These are phyloP conservation scores for Drosophila littoralis DNA, from an alignment of 1,140 invertebrate species.

Conservation along the genomic window DNA sequence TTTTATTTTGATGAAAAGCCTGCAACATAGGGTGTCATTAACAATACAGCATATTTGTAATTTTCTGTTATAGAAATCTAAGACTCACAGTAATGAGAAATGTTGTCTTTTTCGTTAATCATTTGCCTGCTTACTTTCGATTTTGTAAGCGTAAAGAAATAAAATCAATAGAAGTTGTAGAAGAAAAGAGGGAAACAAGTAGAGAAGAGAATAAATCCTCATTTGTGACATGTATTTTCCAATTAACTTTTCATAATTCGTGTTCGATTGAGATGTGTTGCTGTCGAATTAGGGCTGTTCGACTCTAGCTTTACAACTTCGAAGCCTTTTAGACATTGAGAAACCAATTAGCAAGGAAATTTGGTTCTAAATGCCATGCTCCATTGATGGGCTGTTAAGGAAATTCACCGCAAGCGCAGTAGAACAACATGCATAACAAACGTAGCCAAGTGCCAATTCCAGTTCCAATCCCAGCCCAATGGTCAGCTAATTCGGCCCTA, in stretches of 20 bases:
- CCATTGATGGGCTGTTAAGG: slow-evolving; percentile 68
- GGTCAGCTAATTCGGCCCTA: slow-evolving; percentile 1
- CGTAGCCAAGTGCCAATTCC: slow-evolving; percentile 11
- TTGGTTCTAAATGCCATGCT: slow-evolving; percentile 47
- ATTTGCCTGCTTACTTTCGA: no score
- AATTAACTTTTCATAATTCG: slow-evolving; percentile 19
- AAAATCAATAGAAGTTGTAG: not conserved
- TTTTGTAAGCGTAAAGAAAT: not conserved
- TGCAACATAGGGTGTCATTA: no score
- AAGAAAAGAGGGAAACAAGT: not conserved
- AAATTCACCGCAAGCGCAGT: slow-evolving; percentile 61
- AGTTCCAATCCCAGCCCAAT: slow-evolving; percentile 5
- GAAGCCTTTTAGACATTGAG: slow-evolving; percentile 47
- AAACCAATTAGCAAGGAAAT: slow-evolving; percentile 79
- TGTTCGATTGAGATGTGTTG: slow-evolving; percentile 12
- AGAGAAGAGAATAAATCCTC: not conserved
- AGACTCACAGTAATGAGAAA: no score
- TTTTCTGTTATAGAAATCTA: no score
- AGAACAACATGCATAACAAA: slow-evolving; percentile 15
- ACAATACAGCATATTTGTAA: no score
- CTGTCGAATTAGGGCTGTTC: slow-evolving; percentile 33
- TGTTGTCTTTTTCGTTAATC: no score
- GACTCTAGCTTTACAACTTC: slow-evolving; percentile 49
- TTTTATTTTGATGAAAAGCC: no score
- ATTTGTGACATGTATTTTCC: not conserved